Conservation (phyloP, 2,888 invertebrate genomes). For the Zele albiditarsus region DNA sequence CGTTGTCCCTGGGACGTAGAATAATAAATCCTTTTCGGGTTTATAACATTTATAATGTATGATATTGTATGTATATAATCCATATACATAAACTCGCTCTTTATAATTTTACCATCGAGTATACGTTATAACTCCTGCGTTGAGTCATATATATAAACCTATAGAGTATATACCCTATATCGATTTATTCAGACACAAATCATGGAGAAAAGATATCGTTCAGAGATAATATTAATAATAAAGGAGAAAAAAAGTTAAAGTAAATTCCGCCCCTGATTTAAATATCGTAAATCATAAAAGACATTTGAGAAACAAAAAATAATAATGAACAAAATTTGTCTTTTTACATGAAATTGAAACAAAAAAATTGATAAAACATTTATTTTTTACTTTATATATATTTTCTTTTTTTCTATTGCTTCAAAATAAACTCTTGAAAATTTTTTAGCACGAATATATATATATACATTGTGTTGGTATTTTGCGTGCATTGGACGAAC, state of each 20-base stretch:
- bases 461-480: conserved; percentile 7
- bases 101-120: conserved; percentile 10
- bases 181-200: conserved; percentile 39
- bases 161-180: not conserved
- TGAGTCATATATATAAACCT: conserved; percentile 25
- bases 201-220: conserved; percentile 27
- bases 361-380: not conserved
- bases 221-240: conserved; percentile 13
- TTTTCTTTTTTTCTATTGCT: not conserved
- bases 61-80: conserved; percentile 10
- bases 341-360: not conserved
- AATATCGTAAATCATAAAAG: conserved; percentile 10
- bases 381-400: not conserved
- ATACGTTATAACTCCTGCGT: conserved; percentile 8
- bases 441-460: conserved; percentile 14
- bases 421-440: not conserved
- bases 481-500: conserved; percentile 27
- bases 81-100: conserved; percentile 1
- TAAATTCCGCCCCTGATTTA: not conserved
- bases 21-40: conserved; percentile 39
- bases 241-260: not conserved
- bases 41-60: conserved; percentile 12
- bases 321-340: not conserved
- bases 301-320: conserved; percentile 23
- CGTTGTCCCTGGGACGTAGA: conserved; percentile 25